A percentile compares a stretch with the other conserved stretches of the same genome.
These are phyloP conservation scores for Cochlearius cochlearius DNA, from an alignment of 2,113 vertebrate species.

Conservation along the genomic window DNA sequence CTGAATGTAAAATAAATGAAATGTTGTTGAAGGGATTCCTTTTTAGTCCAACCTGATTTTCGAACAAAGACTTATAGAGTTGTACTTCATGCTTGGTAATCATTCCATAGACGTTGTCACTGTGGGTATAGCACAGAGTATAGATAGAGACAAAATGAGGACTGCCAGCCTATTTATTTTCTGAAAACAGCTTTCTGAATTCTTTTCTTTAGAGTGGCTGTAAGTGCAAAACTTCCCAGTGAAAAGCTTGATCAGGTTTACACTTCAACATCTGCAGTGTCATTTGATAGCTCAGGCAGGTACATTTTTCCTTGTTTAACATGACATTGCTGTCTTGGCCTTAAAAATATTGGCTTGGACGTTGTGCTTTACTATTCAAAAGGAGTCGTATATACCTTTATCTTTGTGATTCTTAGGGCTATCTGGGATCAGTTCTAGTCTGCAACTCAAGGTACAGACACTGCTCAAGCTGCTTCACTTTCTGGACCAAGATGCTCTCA, in stretches of 20 bases:
- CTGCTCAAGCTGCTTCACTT: not conserved
- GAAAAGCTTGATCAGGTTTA: not conserved
- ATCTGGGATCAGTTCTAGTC: not conserved
- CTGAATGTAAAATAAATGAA: not conserved
- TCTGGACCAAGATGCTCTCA: not conserved
- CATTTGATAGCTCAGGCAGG: not conserved
- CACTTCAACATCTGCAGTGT: not conserved
- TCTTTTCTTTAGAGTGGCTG: not conserved
- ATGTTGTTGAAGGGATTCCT: not conserved
- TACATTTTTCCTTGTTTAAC: not conserved
- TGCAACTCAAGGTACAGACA: not conserved
- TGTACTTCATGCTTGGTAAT: constrained; percentile 13
- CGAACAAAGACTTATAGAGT: not conserved
- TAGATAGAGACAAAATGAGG: not conserved
- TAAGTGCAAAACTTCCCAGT: not conserved
- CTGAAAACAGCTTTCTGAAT: not conserved
- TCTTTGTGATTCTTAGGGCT: not conserved
- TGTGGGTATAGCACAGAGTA: not conserved
- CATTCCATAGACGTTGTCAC: not conserved
- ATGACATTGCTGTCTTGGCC: not conserved
- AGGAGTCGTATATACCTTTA: not conserved
- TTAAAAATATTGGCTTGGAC: not conserved
- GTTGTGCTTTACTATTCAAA: not conserved
- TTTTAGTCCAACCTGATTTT: constrained; percentile 4
- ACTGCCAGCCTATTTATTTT: constrained; percentile 5